Conservation (phyloP, 1,140 invertebrate species). For the Zaprionus taronus region DNA sequence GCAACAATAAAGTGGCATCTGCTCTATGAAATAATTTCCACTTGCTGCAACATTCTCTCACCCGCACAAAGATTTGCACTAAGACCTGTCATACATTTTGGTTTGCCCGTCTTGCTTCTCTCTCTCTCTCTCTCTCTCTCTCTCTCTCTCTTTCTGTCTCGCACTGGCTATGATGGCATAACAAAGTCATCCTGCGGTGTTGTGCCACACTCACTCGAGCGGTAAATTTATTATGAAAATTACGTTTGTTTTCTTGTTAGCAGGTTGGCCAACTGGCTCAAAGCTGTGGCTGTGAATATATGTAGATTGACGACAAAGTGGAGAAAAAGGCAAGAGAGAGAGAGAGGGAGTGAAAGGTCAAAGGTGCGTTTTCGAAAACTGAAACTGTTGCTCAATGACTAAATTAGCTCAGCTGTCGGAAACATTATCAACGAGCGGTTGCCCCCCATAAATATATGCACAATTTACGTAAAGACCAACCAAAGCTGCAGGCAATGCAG, state of each 20-base stretch:
- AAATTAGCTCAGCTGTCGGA: constrained; percentile 1
- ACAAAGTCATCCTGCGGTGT: constrained; percentile 59
- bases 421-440: not conserved
- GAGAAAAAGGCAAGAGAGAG: not conserved
- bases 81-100: constrained; percentile 40
- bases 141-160: not conserved
- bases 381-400: constrained; percentile 10
- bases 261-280: constrained; percentile 30
- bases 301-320: not conserved
- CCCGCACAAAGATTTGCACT: constrained; percentile 9
- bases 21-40: constrained; percentile 71
- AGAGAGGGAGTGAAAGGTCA: constrained; percentile 7
- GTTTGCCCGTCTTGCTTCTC: constrained; percentile 14
- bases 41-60: constrained; percentile 5
- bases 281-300: constrained; percentile 14
- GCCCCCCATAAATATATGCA: not conserved
- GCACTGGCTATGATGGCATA: constrained; percentile 16
- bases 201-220: constrained; percentile 55
- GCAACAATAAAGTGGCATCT: constrained; percentile 79
- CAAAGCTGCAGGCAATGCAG: not conserved
- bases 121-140: not conserved
- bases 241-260: constrained; percentile 57
- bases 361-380: constrained; percentile 47
- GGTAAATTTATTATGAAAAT: constrained; percentile 76
- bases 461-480: not conserved